These are phyloP conservation scores for Chlorodrepanis virens DNA, from an alignment of 2,113 vertebrate genomes.

Conservation along the genomic window DNA sequence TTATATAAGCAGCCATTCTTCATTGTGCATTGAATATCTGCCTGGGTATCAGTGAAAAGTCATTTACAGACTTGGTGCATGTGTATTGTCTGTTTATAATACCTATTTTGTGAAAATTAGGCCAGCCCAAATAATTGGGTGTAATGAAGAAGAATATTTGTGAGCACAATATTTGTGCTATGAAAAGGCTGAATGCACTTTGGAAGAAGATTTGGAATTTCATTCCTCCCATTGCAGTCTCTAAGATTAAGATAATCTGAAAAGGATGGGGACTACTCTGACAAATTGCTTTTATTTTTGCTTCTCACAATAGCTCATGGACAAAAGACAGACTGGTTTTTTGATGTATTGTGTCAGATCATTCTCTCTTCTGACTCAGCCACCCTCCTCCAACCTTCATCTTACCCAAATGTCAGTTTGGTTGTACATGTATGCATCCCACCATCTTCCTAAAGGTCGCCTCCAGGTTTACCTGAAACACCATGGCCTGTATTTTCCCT, in stretches of 20 bases:
- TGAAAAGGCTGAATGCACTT: not conserved
- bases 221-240: not conserved
- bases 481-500: not conserved
- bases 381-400: not conserved
- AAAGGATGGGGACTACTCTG: not conserved
- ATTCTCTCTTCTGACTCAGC: not conserved
- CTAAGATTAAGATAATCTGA: not conserved
- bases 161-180: not conserved
- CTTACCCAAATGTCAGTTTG: not conserved
- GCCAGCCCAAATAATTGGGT: not conserved
- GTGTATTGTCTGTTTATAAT: not conserved
- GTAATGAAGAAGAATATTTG: not conserved
- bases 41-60: not conserved
- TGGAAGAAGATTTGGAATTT: not conserved
- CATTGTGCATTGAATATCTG: not conserved
- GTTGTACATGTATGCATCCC: not conserved
- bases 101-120: not conserved
- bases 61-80: not conserved
- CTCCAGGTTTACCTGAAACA: not conserved
- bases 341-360: not conserved
- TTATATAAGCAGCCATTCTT: not conserved
- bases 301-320: not conserved
- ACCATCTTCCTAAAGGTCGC: not conserved
- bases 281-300: conserved; percentile 6
- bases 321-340: not conserved